Base-by-base conservation (phyloP, 2,113 vertebrate species). In the Myocastor coypus region DNA sequence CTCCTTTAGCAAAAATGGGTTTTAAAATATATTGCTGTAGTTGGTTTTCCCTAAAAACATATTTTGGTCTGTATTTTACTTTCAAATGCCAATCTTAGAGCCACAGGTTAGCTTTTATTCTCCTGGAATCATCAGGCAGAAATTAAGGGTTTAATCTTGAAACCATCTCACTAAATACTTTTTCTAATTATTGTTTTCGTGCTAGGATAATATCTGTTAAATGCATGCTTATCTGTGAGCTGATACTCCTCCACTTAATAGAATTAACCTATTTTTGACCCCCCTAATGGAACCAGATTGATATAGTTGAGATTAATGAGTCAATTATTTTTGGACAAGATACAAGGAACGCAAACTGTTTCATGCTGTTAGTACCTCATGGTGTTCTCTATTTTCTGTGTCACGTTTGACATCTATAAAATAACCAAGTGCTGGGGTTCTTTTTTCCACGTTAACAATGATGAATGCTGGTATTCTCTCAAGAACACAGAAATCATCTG, bases 221-320 rank as follows among this genome's bases (percentile, higher is more conserved):
- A 97, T 75, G 24, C n/a, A 92, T 80, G 91, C 73, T 84, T 97
- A 83, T 97, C 87, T 87, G 19, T 93, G 96, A 97, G 96, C 71
- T 0, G 0, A 94, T 93, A 94, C 5, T 37, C 89, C 97, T 95
- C 89, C 89, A 96, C 95, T 98, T 96, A 98, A 95, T 95, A 98
- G 93, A 98, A 98, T 98, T 98, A 98, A 98, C 98, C 97, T 98
- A 55, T 42, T 55, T 98, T 97, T 98, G 97, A 98, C 95, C 97
- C 96, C 96, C 32, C 77, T 97, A 97, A 96, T 78, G 64, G 93
- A 57, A 96, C 94, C 88, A 95, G 91, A 93, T 96, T 96, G 69
- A 97, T 95, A 92, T n/a, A 87, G 96, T 95, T 97, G 97, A 98
- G 97, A 98, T 98, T 98, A 98, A 98, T 97, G 96, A 98, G 96